phyloP scores from a whole-genome alignment of 2,888 invertebrate species.

The Zhengitettix transpicula region DNA sequence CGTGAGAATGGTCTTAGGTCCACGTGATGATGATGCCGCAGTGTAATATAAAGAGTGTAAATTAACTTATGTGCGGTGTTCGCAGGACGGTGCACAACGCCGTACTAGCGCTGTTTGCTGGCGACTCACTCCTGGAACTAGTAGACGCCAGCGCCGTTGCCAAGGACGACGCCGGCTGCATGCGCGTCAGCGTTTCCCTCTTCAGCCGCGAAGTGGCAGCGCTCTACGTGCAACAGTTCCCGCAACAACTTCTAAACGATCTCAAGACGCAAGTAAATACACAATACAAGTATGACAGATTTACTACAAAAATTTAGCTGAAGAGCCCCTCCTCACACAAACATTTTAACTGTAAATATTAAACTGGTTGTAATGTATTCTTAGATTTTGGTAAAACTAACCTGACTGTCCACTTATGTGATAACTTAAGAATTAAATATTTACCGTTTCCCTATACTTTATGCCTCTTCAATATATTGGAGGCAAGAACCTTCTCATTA shows the following conservation, averaged over 20 bases:
- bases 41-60: too few relatives aligned
- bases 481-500: too few relatives aligned
- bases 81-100: conserved; percentile 31
- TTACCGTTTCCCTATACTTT: too few relatives aligned
- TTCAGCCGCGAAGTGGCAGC: conserved; percentile 28
- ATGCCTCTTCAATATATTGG: too few relatives aligned
- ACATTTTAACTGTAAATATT: too few relatives aligned
- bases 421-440: too few relatives aligned
- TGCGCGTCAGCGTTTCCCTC: conserved; percentile 23
- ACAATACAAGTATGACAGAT: conserved; percentile 22
- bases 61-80: too few relatives aligned
- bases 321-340: background rate
- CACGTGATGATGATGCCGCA: too few relatives aligned
- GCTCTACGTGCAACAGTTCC: conserved; percentile 29
- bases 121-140: conserved; percentile 29
- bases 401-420: too few relatives aligned
- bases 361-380: too few relatives aligned
- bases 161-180: conserved; percentile 23
- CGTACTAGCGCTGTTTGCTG: conserved; percentile 28
- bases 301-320: background rate
- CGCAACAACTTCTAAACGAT: conserved; percentile 24
- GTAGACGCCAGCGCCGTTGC: conserved; percentile 14
- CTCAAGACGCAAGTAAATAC: conserved; percentile 17
- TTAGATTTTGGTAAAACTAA: too few relatives aligned
- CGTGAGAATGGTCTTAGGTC: too few relatives aligned